phyloP scores from a whole-genome alignment of 2,113 vertebrate genomes.

The Takifugu bimaculatus region DNA sequence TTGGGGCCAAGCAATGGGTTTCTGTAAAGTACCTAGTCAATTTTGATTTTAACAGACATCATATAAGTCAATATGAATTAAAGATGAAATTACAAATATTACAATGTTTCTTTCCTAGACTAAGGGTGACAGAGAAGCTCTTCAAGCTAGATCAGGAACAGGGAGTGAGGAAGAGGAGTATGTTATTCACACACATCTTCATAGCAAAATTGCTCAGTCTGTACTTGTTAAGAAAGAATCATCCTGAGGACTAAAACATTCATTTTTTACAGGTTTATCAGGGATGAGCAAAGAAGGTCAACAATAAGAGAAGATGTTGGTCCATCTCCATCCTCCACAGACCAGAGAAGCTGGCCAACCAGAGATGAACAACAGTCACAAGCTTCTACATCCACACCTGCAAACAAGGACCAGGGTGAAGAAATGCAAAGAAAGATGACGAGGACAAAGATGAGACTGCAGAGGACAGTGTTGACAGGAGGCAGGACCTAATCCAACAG shows the following conservation, averaged over 20 bases:
- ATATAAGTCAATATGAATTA: too few species aligned
- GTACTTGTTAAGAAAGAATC: background rate
- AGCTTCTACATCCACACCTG: conserved; percentile 44
- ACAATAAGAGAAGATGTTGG: conserved; percentile 19
- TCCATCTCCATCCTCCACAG: conserved; percentile 33
- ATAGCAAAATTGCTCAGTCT: background rate
- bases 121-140: conserved; percentile 76
- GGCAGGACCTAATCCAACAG: conserved; percentile 94
- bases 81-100: too few species aligned
- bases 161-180: conserved; percentile 83
- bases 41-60: too few species aligned
- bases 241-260: background rate
- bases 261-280: conserved; percentile 17
- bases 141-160: conserved; percentile 98
- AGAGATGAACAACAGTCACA: conserved; percentile 32
- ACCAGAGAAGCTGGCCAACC: background rate
- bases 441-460: conserved; percentile 68
- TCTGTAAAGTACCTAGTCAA: too few species aligned
- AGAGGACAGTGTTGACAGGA: conserved; percentile 91
- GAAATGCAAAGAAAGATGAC: conserved; percentile 44
- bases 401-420: conserved; percentile 19
- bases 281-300: conserved; percentile 2
- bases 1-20: too few species aligned
- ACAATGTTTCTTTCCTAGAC: too few species aligned
- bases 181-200: conserved; percentile 29